These are phyloP conservation scores for Remorina albescens DNA, from an alignment of 2,797 vertebrate species.

Conservation along the genomic window DNA sequence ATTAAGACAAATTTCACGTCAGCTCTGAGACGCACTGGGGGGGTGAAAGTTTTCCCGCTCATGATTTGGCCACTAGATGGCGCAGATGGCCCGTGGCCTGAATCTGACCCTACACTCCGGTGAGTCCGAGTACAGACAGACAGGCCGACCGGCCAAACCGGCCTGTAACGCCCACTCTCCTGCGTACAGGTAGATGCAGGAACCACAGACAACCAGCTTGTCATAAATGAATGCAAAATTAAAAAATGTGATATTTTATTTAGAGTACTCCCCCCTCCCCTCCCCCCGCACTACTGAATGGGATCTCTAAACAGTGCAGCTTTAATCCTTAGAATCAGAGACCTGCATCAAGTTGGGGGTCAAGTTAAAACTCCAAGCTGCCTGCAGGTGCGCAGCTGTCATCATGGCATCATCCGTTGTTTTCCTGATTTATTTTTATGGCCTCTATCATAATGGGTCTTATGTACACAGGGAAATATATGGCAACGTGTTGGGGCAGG, in stretches of 20 bases:
- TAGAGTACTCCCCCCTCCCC: too few species aligned
- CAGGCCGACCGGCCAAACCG: not conserved
- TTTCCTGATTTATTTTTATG: not conserved
- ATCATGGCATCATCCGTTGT: not conserved
- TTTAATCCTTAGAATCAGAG: not conserved
- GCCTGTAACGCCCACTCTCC: not conserved
- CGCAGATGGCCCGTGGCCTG: conserved; percentile 33
- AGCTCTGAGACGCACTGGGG: not conserved
- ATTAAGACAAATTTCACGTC: not conserved
- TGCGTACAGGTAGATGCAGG: not conserved
- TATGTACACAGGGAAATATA: not conserved
- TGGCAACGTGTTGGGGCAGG: not conserved
- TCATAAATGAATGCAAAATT: not conserved
- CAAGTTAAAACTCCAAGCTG: not conserved
- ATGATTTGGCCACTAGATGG: conserved; percentile 59
- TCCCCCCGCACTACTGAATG: too few species aligned
- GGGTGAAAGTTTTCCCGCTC: not conserved
- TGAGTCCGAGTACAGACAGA: not conserved
- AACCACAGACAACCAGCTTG: not conserved
- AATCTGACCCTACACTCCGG: not conserved
- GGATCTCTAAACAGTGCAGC: not conserved
- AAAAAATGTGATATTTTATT: not conserved
- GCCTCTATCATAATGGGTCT: not conserved
- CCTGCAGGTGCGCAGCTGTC: not conserved
- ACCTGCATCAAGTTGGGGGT: not conserved